Evolutionary conservation across 1,140 invertebrate species (phyloP).

Genomic region (Lordiphosa collinella): DNA sequence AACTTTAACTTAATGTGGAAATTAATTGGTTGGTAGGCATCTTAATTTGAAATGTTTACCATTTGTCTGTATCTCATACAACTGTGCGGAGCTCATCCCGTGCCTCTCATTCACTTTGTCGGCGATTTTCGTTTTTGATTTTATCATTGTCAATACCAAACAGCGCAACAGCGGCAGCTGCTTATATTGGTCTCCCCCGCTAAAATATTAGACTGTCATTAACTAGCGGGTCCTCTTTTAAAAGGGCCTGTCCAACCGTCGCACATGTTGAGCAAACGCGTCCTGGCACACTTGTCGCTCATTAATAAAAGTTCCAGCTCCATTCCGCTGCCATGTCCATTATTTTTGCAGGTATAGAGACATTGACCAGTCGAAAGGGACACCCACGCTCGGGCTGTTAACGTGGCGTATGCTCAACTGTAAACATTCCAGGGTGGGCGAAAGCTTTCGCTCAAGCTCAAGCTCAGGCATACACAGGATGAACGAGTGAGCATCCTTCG

Average conservation of each 20-base stretch:
- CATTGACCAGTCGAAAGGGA: slow-evolving; percentile 53
- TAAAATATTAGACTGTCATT: slow-evolving; percentile 69
- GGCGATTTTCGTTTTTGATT: slow-evolving; percentile 18
- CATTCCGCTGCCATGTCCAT: slow-evolving; percentile 32
- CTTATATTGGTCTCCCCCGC: slow-evolving; percentile 6
- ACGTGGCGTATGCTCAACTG: slow-evolving; percentile 50
- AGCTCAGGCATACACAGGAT: slow-evolving; percentile 12
- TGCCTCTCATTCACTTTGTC: background rate
- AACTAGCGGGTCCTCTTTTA: slow-evolving; percentile 25
- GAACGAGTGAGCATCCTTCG: background rate
- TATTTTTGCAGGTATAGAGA: slow-evolving; percentile 75
- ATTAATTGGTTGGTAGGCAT: too few species aligned
- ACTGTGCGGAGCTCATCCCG: background rate
- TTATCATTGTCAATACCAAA: slow-evolving; percentile 51
- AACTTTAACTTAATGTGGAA: too few species aligned
- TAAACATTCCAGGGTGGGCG: slow-evolving; percentile 61
- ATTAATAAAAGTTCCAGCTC: slow-evolving; percentile 60
- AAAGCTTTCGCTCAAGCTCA: slow-evolving; percentile 69
- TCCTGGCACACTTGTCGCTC: slow-evolving; percentile 64
- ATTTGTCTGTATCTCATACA: background rate
- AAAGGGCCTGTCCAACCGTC: slow-evolving; percentile 7
- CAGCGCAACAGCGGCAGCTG: slow-evolving; percentile 41
- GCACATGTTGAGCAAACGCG: slow-evolving; percentile 43
- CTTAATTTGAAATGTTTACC: too few species aligned
- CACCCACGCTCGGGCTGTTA: slow-evolving; percentile 49